Percentiles rank a stretch among this genome's conserved stretches.
phyloP scores from a whole-genome alignment of 2,888 invertebrate species.

The Eueremaeus valkanovi region DNA sequence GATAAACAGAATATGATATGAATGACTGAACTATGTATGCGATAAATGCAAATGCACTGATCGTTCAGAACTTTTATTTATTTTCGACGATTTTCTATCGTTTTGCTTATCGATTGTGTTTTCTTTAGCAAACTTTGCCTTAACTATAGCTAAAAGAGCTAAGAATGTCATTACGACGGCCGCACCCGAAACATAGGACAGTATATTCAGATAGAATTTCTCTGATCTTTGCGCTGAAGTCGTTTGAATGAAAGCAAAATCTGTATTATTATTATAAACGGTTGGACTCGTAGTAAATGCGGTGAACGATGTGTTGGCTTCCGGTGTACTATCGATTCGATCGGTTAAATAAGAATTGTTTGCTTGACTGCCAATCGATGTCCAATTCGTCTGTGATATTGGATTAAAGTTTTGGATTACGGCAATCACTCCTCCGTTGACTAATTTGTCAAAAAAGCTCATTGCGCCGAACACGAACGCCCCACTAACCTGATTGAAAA shows the following conservation, averaged over 20 bases:
- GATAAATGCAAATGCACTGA: no score
- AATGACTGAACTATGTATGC: background rate
- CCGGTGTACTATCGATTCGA: background rate
- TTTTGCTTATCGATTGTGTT: background rate
- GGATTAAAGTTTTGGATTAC: slow-evolving; percentile 73
- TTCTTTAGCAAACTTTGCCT: slow-evolving; percentile 24
- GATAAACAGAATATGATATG: no score
- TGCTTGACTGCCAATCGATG: background rate
- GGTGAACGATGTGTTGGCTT: background rate
- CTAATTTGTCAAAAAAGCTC: slow-evolving; percentile 85
- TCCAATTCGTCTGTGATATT: slow-evolving; percentile 1
- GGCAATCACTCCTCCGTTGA: slow-evolving; percentile 79
- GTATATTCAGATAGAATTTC: slow-evolving; percentile 28
- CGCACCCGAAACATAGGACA: slow-evolving; percentile 35
- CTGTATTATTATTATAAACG: background rate
- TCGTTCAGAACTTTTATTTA: background rate
- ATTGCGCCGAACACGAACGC: slow-evolving; percentile 89
- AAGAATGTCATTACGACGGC: slow-evolving; percentile 38
- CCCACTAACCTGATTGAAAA: slow-evolving; percentile 70
- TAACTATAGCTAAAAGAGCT: slow-evolving; percentile 8
- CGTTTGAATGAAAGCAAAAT: background rate
- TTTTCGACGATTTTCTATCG: background rate
- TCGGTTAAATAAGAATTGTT: background rate
- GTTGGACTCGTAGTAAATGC: background rate
- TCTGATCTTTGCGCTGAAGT: background rate